Percentiles rank a stretch among this genome's conserved stretches.
Conservation (phyloP, 2,797 vertebrate genomes). For the Phoeniculus purpureus region DNA sequence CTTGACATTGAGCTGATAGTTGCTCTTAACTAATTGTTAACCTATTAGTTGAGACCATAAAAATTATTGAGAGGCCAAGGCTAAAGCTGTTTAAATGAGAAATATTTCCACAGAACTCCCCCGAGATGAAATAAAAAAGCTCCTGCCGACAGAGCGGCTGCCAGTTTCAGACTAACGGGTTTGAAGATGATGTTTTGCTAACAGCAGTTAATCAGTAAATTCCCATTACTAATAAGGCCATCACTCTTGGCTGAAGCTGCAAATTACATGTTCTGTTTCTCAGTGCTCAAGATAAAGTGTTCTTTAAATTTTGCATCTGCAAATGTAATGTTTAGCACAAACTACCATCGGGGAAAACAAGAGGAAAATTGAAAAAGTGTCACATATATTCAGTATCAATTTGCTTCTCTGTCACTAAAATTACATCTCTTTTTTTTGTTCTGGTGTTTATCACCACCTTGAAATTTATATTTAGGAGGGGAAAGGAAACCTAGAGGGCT, state of each 20-base stretch:
- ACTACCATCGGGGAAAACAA: conserved; percentile 48
- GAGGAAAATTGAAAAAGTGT: conserved; percentile 56
- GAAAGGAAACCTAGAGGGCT: background rate
- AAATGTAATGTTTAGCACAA: conserved; percentile 58
- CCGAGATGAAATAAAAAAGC: conserved; percentile 42
- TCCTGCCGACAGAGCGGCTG: conserved; percentile 42
- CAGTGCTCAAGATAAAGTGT: conserved; percentile 57
- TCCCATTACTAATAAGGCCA: conserved; percentile 79
- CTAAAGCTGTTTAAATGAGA: conserved; percentile 73
- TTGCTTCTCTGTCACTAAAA: conserved; percentile 48
- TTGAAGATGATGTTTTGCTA: conserved; percentile 76
- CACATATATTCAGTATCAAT: conserved; percentile 38
- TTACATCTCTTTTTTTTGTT: background rate
- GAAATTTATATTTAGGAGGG: conserved; percentile 1
- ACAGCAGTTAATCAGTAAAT: conserved; percentile 78
- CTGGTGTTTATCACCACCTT: conserved; percentile 10
- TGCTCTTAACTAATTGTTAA: conserved; percentile 76
- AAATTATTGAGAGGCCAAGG: conserved; percentile 71
- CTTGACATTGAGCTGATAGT: conserved; percentile 64
- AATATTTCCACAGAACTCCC: conserved; percentile 67
- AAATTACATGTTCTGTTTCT: conserved; percentile 75
- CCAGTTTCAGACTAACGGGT: conserved; percentile 67
- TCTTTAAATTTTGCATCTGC: conserved; percentile 67
- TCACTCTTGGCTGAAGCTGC: conserved; percentile 72
- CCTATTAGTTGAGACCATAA: conserved; percentile 72